Percentiles rank a stretch among this genome's conserved stretches.
Conservation (phyloP, 2,797 vertebrate genomes). For the Argyrosomus regius region DNA sequence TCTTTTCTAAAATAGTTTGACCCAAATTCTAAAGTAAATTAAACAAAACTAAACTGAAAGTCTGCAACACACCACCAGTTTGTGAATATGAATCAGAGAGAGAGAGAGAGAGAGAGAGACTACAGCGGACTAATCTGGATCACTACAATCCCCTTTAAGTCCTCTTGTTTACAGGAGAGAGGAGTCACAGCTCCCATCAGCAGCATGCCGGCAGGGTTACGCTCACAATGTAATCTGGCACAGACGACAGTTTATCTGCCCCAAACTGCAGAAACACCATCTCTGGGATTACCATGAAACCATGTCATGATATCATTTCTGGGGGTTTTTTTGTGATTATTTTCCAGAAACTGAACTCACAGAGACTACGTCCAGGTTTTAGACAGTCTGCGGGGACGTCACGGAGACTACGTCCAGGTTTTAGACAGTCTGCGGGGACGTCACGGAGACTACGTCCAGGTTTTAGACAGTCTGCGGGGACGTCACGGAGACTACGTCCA, state of each 20-base stretch:
- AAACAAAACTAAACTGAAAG: conserved; percentile 8
- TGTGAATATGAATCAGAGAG: conserved; percentile 1
- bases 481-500: no score
- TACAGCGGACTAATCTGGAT: conserved; percentile 67
- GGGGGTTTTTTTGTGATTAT: neutral
- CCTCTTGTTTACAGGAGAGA: conserved; percentile 66
- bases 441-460: no score
- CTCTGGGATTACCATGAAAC: conserved; percentile 54
- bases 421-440: no score
- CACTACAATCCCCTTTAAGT: conserved; percentile 66
- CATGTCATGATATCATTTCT: conserved; percentile 10
- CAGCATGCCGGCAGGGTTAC: conserved; percentile 61
- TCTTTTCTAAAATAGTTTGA: no score
- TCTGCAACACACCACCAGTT: conserved; percentile 3
- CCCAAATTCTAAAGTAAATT: neutral
- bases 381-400: no score
- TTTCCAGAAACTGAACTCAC: neutral
- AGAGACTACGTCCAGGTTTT: neutral
- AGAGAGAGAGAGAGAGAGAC: neutral
- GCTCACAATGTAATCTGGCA: conserved; percentile 66
- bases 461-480: no score
- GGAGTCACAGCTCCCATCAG: conserved; percentile 46
- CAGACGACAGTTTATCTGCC: conserved; percentile 63
- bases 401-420: no score
- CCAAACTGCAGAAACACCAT: conserved; percentile 62